Base-by-base conservation (phyloP, 2,113 vertebrate species). In the Cynoglossus semilaevis region DNA sequence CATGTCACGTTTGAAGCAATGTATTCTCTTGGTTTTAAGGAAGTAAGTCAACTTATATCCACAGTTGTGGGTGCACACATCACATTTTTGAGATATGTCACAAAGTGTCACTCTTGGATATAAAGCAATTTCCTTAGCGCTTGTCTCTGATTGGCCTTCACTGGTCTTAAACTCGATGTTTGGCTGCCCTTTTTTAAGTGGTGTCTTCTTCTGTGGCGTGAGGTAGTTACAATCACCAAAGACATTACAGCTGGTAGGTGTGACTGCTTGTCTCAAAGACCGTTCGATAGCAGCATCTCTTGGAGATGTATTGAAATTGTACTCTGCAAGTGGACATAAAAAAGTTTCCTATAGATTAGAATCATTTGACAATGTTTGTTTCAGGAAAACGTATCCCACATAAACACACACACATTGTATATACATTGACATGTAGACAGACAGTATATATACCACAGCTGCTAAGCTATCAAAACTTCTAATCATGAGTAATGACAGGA, bases 1-100 rank as follows among this genome's bases (percentile, higher is more conserved):
- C 65, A 80, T 74, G 13, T 80, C 74, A 14, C 9, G 42, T 17
- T 79, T 81, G 77, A 86, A 87, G 66, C 85, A 86, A 64, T 1
- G 62, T 46, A 85, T 59, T 9, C 16, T 49, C 44, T 77, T 74
- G 42, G 7, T 70, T 46, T 71, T 68, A 36, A 83, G 61, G 65
- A 19, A 13, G 40, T 77, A 51, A 1, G 78, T 70, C 55, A 88
- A 63, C 41, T 56, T 5, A 35, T 49, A 79, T 15, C 55, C 34
- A 59, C 68, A 79, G 11, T 47, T 7, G 2, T 70, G 58, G 44
- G 35, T 12, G n/a, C 55, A 67, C 8, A 17, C 4, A 1, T 73
- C 40, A 63, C 35, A 79, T 15, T 36, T 57, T 57, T 64, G 40
- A 18, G 74, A 51, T 9, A 87, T 14, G 12, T 86, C 72, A 43